Evolutionary conservation across 2,113 vertebrate genomes (phyloP).

Genomic region (Eulacestoma nigropectus): DNA sequence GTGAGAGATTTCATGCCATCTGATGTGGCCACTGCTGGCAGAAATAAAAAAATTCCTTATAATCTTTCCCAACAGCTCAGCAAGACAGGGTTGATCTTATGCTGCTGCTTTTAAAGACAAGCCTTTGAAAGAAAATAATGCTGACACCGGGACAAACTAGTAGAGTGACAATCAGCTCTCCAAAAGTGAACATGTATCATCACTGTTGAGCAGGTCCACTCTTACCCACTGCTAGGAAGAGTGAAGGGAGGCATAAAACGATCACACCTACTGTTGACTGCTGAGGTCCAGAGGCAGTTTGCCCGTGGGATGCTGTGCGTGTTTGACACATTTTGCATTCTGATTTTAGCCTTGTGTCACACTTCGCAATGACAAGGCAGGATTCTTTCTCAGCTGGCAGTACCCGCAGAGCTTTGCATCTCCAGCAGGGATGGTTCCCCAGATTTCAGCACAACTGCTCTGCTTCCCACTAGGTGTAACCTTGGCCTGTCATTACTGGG

Average conservation of each 20-base stretch:
- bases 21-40: not conserved
- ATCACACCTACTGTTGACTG: not conserved
- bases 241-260: conserved; percentile 14
- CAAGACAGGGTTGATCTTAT: not conserved
- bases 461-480: fast-evolving
- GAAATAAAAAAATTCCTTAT: not conserved
- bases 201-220: not conserved
- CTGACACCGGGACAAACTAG: not conserved
- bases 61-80: not conserved
- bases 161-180: not conserved
- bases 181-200: conserved; percentile 18
- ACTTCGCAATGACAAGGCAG: not conserved
- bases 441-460: not conserved
- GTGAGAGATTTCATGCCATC: not conserved
- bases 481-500: not conserved
- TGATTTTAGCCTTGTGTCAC: conserved; percentile 8
- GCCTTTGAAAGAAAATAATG: not conserved
- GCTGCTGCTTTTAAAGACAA: not conserved
- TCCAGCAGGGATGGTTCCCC: not conserved
- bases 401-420: not conserved
- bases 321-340: conserved; percentile 18
- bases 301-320: not conserved
- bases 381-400: not conserved
- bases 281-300: not conserved
- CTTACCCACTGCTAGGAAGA: not conserved